Evolutionary conservation across 1,140 invertebrate species (phyloP), one percentile per base, ranked within the genome.

Genomic region (Zaprionus nigranus): DNA sequence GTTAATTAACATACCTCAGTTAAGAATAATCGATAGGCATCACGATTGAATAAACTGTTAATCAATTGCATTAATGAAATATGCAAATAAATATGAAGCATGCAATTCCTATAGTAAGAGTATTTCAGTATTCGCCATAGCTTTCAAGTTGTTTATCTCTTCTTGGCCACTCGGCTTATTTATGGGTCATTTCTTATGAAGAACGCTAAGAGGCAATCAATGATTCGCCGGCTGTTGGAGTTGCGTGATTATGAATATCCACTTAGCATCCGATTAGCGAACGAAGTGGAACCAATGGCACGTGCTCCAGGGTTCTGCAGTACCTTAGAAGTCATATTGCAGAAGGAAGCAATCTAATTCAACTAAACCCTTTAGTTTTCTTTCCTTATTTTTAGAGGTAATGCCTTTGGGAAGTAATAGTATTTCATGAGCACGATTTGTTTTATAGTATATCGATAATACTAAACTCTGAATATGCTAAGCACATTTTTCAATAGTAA

Each of bases 251-350:
- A 81, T 70, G 43, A 78, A 75, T 64, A 59, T 53, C 69, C 63
- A 69, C 56, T 68, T 65, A 68, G 71, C 53, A 57, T 54, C 69
- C 79, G 72, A 86, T 82, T 86, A 87, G 73, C 68, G 58, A 79
- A 71, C 62, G 56, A 72, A 77, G 20, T 82, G 59, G 59, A 68
- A 54, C 46, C 59, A 71, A 75, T 26, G 62, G 76, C 69, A 75
- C 70, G 61, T 62, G 70, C 51, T 65, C 15, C 13, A 72, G 17
- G 40, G 40, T 26, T 34, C 20, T 40, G 26, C 65, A 58, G n/a
- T 60, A 12, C 40, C 38, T 24, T 17, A 15, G 26, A 26, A 28
- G n/a, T 11, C 3, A 9, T 34, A 11, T 34, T 34, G 26, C 5
- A 26, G 17, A 54, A 54, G 51, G 63, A 79, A 78, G 61, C 22